Base-by-base conservation (phyloP, 2,888 invertebrate species). In the Notodonta ziczac region DNA sequence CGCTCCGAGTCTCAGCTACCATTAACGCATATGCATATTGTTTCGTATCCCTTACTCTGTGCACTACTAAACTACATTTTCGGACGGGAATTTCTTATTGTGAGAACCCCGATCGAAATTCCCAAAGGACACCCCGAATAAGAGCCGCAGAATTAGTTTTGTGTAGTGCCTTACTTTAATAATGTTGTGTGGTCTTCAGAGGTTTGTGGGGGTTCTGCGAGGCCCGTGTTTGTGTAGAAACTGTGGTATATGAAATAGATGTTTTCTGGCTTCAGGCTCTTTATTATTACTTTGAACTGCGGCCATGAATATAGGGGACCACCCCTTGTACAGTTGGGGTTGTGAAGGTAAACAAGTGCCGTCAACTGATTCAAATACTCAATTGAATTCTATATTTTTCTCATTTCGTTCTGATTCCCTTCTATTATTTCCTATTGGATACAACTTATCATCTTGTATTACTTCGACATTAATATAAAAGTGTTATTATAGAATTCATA, bases 211-310 rank as follows among this genome's bases (percentile, higher is more conserved):
- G 89, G 85, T 86, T 86, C 87, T 77, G 70, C 78, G 77, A 77
- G 77, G 77, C 82, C 83, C 85, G 73, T 86, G 87, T 89, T 89
- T 88, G 86, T 89, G 86, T 87, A n/a, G n/a, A n/a, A n/a, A 89
- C 85, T 84, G 78, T 81, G 83, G 83, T 90, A 82, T 88, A 91
- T 91, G 88, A 89, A 93, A 88, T 91, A 82, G 86, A 90, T 90
- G 91, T 92, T 93, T 91, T 93, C 88, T 91, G 91, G 93, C 93
- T 93, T 91, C 91, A 87, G 93, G 93, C 93, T 86, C 89, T 92
- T 90, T 92, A 90, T 91, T 93, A 91, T 93, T 93, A 91, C 90
- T 92, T 89, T 87, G 88, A 84, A 84, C 87, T 87, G 85, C 79
- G 80, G 79, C 77, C 79, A 79, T 80, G 81, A 84, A 84, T 81